These are phyloP conservation scores for Heloderma charlesbogerti DNA, from an alignment of 2,113 vertebrate genomes.

Conservation along the genomic window DNA sequence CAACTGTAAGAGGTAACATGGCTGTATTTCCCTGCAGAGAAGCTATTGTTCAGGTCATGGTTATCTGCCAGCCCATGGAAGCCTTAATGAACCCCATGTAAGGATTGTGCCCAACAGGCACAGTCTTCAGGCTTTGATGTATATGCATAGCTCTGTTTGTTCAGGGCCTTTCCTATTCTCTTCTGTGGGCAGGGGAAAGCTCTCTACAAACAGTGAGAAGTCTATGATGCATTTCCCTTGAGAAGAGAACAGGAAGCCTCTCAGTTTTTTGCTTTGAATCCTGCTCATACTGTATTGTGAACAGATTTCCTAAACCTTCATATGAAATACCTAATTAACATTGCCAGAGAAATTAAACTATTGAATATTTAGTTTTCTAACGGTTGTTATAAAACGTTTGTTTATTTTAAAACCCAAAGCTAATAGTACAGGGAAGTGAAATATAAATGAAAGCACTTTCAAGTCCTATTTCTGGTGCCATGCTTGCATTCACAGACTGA, in stretches of 20 bases:
- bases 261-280: not conserved
- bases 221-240: not conserved
- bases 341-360: not conserved
- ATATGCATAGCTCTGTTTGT: not conserved
- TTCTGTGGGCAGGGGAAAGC: not conserved
- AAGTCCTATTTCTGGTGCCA: not conserved
- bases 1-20: not conserved
- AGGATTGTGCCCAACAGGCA: not conserved
- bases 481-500: not conserved
- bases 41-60: not conserved
- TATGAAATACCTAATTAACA: too few species aligned
- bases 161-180: not conserved
- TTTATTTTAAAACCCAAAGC: not conserved
- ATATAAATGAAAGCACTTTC: not conserved
- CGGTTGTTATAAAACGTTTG: too few species aligned
- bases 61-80: not conserved
- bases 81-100: not conserved
- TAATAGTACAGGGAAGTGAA: not conserved
- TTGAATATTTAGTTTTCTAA: not conserved
- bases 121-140: not conserved
- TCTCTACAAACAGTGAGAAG: not conserved
- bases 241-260: not conserved
- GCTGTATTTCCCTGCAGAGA: not conserved
- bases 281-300: not conserved
- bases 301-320: not conserved